Percentiles rank a stretch among this genome's conserved stretches.
Evolutionary conservation across 2,888 invertebrate genomes (phyloP).

Genomic region (Tortrix viridana): DNA sequence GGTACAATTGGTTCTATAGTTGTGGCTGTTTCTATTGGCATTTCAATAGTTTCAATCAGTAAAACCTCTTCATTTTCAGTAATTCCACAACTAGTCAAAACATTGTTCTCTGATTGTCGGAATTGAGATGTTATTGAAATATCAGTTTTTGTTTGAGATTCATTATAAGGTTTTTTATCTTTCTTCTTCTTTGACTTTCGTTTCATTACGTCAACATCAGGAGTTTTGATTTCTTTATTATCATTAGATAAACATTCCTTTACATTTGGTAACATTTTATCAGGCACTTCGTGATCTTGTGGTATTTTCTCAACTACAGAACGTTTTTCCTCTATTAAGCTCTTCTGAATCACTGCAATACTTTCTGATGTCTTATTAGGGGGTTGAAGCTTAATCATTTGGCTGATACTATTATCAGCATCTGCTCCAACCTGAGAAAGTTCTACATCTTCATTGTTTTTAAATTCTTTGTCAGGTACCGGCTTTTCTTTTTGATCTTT

Average conservation of each 20-base stretch:
- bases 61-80: constrained; percentile 8
- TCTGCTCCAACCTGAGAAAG: not conserved
- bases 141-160: constrained; percentile 23
- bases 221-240: constrained; percentile 1
- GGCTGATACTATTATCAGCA: no score
- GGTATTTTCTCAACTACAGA: no score
- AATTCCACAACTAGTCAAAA: not conserved
- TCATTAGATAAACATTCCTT: not conserved
- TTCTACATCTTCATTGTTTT: not conserved
- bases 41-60: constrained; percentile 33
- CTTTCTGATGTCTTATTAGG: no score
- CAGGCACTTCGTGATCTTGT: no score
- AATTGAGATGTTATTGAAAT: not conserved
- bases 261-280: not conserved
- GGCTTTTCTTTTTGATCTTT: constrained; percentile 13
- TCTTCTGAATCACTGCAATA: not conserved
- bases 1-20: constrained; percentile 45
- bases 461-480: not conserved
- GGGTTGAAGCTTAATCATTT: no score
- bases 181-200: constrained; percentile 48
- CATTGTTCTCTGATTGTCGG: not conserved
- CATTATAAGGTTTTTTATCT: constrained; percentile 44
- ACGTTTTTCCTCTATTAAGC: not conserved
- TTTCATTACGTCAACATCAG: constrained; percentile 5
- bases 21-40: constrained; percentile 41